phyloP scores from a whole-genome alignment of 2,113 vertebrate species.

The Balaenoptera acutorostrata region DNA sequence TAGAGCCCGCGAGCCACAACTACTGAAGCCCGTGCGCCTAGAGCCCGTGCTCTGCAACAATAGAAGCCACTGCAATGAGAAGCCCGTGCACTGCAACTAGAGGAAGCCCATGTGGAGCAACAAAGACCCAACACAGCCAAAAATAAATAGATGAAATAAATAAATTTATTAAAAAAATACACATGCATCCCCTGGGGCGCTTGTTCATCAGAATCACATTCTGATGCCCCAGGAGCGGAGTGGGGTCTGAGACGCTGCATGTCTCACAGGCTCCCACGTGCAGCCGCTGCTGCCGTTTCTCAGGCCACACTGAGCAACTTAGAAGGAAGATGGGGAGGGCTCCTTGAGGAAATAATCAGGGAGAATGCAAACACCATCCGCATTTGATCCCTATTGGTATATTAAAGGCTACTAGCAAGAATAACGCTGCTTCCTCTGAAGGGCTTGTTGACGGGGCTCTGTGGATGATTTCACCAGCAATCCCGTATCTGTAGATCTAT shows the following conservation, averaged over 20 bases:
- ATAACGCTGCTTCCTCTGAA: background rate
- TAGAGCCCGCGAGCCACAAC: too few relatives aligned
- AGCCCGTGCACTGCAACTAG: too few relatives aligned
- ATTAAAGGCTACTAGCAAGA: background rate
- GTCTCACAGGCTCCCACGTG: background rate
- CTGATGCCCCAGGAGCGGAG: background rate
- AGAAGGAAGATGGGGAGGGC: background rate
- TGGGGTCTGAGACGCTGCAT: background rate
- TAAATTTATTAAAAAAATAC: too few relatives aligned
- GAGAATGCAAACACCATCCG: background rate
- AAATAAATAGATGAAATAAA: too few relatives aligned
- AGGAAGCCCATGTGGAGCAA: too few relatives aligned
- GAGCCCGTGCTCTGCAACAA: too few relatives aligned
- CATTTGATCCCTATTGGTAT: background rate
- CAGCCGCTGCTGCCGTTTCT: background rate
- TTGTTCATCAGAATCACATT: background rate
- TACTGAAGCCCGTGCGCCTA: too few relatives aligned
- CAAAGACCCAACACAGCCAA: too few relatives aligned
- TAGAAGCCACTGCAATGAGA: too few relatives aligned
- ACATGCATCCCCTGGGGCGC: background rate
- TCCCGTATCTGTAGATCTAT: rapidly evolving
- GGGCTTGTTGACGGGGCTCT: background rate
- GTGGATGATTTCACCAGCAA: rapidly evolving
- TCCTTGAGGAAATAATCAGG: background rate
- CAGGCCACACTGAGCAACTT: background rate